phyloP scores from a whole-genome alignment of 2,888 invertebrate genomes.

The Meghimatium bilineatum region DNA sequence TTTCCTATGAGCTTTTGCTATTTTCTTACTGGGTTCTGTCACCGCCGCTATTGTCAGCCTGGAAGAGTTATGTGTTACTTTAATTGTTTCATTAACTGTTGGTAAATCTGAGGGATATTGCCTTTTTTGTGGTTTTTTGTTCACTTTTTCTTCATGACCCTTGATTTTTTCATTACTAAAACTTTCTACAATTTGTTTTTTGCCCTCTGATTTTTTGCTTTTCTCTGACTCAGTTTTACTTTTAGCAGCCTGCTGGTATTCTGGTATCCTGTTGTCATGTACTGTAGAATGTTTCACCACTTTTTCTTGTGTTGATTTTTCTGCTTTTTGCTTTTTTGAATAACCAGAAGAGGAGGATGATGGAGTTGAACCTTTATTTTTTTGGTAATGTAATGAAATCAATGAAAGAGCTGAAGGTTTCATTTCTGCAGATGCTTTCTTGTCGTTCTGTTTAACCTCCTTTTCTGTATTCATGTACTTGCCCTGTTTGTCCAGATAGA shows the following conservation, averaged over 20 bases:
- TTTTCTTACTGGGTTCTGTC: not conserved
- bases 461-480: not conserved
- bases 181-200: not conserved
- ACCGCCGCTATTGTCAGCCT: not conserved
- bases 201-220: not conserved
- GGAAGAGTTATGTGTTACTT: not conserved
- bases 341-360: not conserved
- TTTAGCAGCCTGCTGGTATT: not conserved
- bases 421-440: not conserved
- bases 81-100: not conserved
- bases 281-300: not conserved
- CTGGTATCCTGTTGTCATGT: not conserved
- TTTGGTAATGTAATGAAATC: not conserved
- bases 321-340: constrained; percentile 9
- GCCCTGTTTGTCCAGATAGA: not conserved
- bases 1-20: not conserved
- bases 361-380: not conserved
- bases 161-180: not conserved
- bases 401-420: not conserved
- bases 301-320: not conserved
- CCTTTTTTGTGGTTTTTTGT: not conserved
- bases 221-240: not conserved
- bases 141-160: not conserved
- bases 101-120: not conserved
- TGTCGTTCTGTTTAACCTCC: not conserved